These are phyloP conservation scores for Nasonia vitripennis DNA, from an alignment of 1,140 invertebrate genomes.

Conservation along the genomic window DNA sequence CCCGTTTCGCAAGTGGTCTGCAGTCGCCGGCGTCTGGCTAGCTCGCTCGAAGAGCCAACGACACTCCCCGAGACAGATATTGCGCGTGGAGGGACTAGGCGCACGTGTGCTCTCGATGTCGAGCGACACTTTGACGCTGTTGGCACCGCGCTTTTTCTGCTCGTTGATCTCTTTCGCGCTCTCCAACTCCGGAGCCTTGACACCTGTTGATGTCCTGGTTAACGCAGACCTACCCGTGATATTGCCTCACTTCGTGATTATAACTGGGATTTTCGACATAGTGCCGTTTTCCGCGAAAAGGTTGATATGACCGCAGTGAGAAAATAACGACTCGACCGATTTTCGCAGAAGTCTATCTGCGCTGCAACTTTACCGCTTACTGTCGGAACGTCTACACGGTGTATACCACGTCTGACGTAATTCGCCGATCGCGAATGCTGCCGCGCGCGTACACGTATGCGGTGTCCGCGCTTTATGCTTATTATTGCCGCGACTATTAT, in stretches of 20 bases:
- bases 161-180: neutral
- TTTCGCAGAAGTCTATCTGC: neutral
- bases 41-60: neutral
- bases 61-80: too few relatives aligned
- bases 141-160: neutral
- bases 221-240: too few relatives aligned
- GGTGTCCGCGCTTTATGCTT: neutral
- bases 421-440: neutral
- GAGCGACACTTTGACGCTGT: too few relatives aligned
- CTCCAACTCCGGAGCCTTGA: too few relatives aligned
- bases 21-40: constrained; percentile 27
- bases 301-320: too few relatives aligned
- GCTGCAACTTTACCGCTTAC: neutral
- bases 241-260: too few relatives aligned
- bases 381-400: neutral
- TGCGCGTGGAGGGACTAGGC: too few relatives aligned
- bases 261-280: too few relatives aligned
- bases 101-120: too few relatives aligned
- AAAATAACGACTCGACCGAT: neutral
- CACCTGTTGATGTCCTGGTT: too few relatives aligned
- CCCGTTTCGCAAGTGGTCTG: constrained; percentile 57
- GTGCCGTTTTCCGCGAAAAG: too few relatives aligned
- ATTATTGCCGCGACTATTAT: constrained; percentile 19
- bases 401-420: neutral
- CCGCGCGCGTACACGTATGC: too few relatives aligned